Conservation (phyloP, 2,888 invertebrate genomes). For the Clusia tigrina region DNA sequence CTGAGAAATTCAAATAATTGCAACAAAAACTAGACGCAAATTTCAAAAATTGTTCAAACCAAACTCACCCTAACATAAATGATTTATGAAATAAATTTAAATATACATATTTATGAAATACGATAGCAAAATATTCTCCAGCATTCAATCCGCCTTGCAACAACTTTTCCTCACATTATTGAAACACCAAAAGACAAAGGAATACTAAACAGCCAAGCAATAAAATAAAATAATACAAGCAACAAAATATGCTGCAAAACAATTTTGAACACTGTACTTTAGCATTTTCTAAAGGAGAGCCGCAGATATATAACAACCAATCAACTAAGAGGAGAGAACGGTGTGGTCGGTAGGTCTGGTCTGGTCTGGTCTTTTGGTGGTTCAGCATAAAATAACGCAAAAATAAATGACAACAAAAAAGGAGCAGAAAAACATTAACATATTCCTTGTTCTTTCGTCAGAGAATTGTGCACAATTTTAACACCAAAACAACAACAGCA, state of each 20-base stretch:
- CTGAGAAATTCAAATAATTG: too few species aligned
- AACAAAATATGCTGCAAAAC: conserved; percentile 34
- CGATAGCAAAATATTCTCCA: background rate
- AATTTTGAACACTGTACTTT: conserved; percentile 57
- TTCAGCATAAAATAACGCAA: conserved; percentile 19
- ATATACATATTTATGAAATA: too few species aligned
- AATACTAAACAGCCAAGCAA: conserved; percentile 52
- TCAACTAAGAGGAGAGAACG: background rate
- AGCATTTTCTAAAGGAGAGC: conserved; percentile 40
- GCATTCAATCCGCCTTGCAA: background rate
- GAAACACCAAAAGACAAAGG: conserved; percentile 53
- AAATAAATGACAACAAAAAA: conserved; percentile 19
- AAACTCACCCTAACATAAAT: too few species aligned
- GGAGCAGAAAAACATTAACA: conserved; percentile 8
- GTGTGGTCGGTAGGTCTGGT: background rate
- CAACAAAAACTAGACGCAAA: too few species aligned
- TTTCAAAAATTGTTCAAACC: too few species aligned
- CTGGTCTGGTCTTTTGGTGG: background rate
- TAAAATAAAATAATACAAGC: conserved; percentile 43
- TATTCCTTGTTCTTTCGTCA: background rate
- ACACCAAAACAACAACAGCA: background rate
- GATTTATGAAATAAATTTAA: too few species aligned
- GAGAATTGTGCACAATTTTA: background rate
- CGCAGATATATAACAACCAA: conserved; percentile 23
- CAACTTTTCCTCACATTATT: conserved; percentile 44